Evolutionary conservation across 2,113 vertebrate species (phyloP).

Genomic region (Dryoscopus gambensis): DNA sequence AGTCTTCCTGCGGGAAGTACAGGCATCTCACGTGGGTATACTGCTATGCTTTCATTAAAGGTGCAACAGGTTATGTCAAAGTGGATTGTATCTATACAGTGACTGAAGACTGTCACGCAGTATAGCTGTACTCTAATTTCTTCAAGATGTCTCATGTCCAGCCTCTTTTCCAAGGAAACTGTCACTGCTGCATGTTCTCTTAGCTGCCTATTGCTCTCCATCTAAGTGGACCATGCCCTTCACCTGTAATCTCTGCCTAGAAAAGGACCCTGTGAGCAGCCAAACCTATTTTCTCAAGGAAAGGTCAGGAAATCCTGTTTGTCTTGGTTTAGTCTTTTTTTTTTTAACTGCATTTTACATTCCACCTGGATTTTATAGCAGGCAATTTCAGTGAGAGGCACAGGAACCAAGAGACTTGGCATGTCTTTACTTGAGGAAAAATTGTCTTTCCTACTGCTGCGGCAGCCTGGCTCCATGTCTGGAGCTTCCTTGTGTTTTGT

Average conservation of each 20-base stretch:
- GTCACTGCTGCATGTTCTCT: rapidly evolving
- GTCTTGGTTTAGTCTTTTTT: background rate
- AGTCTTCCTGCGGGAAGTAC: rapidly evolving
- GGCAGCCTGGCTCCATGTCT: background rate
- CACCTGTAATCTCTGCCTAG: background rate
- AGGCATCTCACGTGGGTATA: rapidly evolving
- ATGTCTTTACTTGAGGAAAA: constrained; percentile 31
- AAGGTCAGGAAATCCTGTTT: background rate
- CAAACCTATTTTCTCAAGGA: background rate
- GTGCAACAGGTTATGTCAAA: rapidly evolving
- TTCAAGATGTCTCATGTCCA: rapidly evolving
- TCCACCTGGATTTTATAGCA: constrained; percentile 35
- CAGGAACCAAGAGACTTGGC: background rate
- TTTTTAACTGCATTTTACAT: background rate
- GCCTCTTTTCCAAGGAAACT: background rate
- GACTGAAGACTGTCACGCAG: rapidly evolving
- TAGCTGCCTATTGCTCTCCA: background rate
- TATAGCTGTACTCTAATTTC: background rate
- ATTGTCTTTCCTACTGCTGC: background rate
- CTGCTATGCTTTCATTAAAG: background rate
- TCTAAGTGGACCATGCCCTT: background rate
- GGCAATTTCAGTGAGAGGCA: background rate
- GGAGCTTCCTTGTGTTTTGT: background rate
- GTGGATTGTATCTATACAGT: background rate
- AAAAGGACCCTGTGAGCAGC: background rate